A percentile compares a stretch with the other conserved stretches of the same genome.
Conservation (phyloP, 2,113 vertebrate genomes). For the Prochilodus magdalenae region DNA sequence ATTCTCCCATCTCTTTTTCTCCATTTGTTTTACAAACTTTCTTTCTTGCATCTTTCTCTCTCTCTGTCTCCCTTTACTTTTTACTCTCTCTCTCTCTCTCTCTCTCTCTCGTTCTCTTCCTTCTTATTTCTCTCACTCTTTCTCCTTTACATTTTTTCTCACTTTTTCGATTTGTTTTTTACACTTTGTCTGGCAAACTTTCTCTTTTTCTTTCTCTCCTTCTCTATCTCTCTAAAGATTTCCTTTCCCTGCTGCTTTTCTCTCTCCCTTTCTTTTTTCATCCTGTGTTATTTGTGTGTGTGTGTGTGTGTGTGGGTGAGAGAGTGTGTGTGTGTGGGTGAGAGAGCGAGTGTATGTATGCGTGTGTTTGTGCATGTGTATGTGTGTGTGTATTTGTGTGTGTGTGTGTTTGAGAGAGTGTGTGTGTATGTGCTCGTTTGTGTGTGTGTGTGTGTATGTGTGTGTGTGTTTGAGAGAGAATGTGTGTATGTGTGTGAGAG, state of each 20-base stretch:
- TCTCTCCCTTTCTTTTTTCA: constrained; percentile 14
- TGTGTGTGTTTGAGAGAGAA: too few species aligned
- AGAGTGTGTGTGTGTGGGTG: neutral
- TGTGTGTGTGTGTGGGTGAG: neutral
- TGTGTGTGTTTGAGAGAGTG: too few species aligned
- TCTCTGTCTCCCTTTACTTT: neutral
- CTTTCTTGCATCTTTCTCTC: neutral
- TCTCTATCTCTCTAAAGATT: neutral
- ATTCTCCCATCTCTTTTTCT: neutral
- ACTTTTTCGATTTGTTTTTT: neutral
- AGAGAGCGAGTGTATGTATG: constrained; percentile 1
- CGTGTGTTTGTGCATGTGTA: neutral
- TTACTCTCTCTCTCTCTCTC: neutral
- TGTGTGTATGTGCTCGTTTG: constrained; percentile 7
- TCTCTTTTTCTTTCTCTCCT: neutral
- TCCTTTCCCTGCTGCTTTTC: neutral
- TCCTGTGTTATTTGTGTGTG: constrained; percentile 29
- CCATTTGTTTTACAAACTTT: too few species aligned
- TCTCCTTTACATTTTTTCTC: neutral
- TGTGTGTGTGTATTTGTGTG: constrained; percentile 29
- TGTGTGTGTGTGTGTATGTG: neutral
- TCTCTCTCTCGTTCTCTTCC: neutral
- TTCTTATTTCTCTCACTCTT: neutral
- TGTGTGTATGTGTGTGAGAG: neutral
- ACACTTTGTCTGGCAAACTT: too few species aligned